These are phyloP conservation scores for Crenichthys baileyi DNA, from an alignment of 2,797 vertebrate species.

Conservation along the genomic window DNA sequence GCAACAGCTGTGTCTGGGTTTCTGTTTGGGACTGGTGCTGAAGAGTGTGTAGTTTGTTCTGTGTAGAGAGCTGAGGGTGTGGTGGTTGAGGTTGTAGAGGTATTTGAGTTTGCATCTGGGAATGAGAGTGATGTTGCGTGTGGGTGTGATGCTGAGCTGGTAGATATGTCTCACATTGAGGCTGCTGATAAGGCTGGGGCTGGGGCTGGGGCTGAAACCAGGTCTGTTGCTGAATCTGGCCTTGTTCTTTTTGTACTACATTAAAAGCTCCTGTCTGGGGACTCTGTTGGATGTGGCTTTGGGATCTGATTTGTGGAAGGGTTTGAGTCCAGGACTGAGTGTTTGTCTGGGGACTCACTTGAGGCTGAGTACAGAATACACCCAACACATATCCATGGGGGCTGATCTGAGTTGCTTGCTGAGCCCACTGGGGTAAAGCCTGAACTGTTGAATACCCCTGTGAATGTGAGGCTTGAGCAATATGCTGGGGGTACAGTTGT, in stretches of 20 bases:
- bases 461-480: constrained; percentile 34
- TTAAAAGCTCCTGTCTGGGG: constrained; percentile 43
- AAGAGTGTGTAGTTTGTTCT: constrained; percentile 26
- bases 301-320: constrained; percentile 53
- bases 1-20: constrained; percentile 20
- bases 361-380: constrained; percentile 41
- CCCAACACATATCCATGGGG: constrained; percentile 30
- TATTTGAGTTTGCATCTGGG: constrained; percentile 40
- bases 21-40: constrained; percentile 32
- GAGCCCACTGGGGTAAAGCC: constrained; percentile 53
- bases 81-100: constrained; percentile 18
- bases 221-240: constrained; percentile 53
- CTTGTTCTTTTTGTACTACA: constrained; percentile 52
- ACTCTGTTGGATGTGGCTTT: constrained; percentile 45
- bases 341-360: constrained; percentile 50
- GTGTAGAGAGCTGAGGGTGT: constrained; percentile 22
- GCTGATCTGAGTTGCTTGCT: constrained; percentile 38
- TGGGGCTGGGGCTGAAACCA: constrained; percentile 43
- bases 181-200: constrained; percentile 37
- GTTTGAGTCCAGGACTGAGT: constrained; percentile 58
- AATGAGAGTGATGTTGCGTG: constrained; percentile 32
- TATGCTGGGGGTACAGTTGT: constrained; percentile 46
- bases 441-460: constrained; percentile 51
- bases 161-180: constrained; percentile 45
- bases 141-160: constrained; percentile 37